Evolutionary conservation across 2,113 vertebrate species (phyloP).

Genomic region (Eublepharis macularius): DNA sequence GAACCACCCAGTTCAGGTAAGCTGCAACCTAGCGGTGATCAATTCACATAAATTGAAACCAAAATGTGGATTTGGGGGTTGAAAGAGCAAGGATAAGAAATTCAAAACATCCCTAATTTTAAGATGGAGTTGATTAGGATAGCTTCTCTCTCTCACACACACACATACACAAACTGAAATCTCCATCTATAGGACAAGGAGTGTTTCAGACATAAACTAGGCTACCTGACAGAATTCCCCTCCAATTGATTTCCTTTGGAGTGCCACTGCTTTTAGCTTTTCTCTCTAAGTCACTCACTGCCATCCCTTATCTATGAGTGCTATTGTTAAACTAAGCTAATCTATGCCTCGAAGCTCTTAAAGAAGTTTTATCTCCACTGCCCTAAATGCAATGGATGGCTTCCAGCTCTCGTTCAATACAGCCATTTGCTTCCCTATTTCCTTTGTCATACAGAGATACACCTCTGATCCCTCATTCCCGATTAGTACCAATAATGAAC

Average conservation of each 20-base stretch:
- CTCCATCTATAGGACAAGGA: neutral
- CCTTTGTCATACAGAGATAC: neutral
- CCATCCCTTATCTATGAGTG: neutral
- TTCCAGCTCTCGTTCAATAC: neutral
- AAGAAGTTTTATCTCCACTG: neutral
- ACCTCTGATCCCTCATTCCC: neutral
- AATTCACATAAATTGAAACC: too few species aligned
- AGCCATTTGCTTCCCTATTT: neutral
- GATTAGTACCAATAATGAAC: neutral
- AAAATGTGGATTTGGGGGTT: too few species aligned
- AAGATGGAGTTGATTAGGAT: too few species aligned
- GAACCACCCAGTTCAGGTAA: too few species aligned
- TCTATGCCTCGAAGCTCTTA: neutral
- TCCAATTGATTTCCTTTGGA: neutral
- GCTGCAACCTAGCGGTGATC: too few species aligned
- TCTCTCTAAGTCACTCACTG: neutral
- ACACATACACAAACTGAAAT: neutral
- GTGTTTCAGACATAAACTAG: neutral
- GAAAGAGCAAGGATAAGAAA: too few species aligned
- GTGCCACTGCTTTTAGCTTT: neutral
- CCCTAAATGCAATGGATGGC: neutral
- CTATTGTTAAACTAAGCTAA: fast-evolving
- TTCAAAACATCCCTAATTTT: too few species aligned
- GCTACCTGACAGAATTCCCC: neutral
- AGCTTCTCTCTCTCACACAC: too few species aligned